Evolutionary conservation across 23 tunicate species (phyloP).

Genomic region (Halocynthia roretzi): DNA sequence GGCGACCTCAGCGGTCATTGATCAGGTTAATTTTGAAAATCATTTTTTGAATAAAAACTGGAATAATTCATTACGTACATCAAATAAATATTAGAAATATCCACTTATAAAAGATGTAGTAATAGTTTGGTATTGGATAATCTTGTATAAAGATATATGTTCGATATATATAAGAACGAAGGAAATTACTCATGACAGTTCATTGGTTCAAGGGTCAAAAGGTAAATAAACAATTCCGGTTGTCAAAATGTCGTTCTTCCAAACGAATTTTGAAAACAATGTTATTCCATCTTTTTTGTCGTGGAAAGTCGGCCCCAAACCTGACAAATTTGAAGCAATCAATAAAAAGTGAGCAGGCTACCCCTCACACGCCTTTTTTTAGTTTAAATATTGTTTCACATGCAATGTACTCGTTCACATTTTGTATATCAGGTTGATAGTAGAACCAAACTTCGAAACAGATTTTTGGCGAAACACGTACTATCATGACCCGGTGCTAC

Average conservation of each 20-base stretch:
- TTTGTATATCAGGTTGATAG: constrained; percentile 10
- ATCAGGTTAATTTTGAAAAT: too few species aligned
- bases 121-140: too few species aligned
- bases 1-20: too few species aligned
- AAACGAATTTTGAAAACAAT: not conserved
- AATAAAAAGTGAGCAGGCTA: not conserved
- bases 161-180: too few species aligned
- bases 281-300: not conserved
- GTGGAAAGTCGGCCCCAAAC: constrained; percentile 6
- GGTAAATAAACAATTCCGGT: too few species aligned
- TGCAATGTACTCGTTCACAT: not conserved
- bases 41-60: too few species aligned
- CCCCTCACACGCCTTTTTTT: not conserved
- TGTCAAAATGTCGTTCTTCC: not conserved
- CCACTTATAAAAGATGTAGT: too few species aligned
- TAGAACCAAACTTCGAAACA: constrained; percentile 59
- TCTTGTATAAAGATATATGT: too few species aligned
- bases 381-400: not conserved
- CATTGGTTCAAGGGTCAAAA: too few species aligned
- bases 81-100: too few species aligned
- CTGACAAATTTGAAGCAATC: not conserved
- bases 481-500: constrained; percentile 54
- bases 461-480: constrained; percentile 91
- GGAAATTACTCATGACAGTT: too few species aligned
- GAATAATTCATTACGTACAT: too few species aligned